Base-by-base conservation (phyloP, 2,888 invertebrate species). In the Scotopteryx bipunctaria region DNA sequence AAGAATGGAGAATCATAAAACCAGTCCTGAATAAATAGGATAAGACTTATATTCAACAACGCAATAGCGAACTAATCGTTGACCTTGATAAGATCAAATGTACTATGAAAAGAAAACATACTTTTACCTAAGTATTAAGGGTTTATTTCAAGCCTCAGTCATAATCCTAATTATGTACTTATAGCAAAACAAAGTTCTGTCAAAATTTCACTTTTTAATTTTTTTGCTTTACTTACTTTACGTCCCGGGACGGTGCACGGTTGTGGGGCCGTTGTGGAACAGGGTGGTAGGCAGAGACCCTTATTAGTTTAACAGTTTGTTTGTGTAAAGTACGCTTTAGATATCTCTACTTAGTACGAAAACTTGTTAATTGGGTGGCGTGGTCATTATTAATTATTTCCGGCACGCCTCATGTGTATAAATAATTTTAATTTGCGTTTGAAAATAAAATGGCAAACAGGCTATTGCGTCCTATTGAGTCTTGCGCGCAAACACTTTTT, bases 321-420 rank as follows among this genome's bases (percentile, higher is more conserved):
- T n/a, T n/a, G n/a, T n/a, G n/a, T n/a, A n/a, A n/a, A n/a, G n/a
- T n/a, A n/a, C n/a, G n/a, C n/a, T n/a, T n/a, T n/a, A n/a, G n/a
- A n/a, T n/a, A n/a, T n/a, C n/a, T n/a, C n/a, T n/a, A n/a, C n/a
- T n/a, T n/a, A n/a, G n/a, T n/a, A n/a, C n/a, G 9, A 14, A 14
- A 46, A 46, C 23, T 37, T 31, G 41, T 41, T 37, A 43, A 31
- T 59, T 59, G 51, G 62, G 58, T 57, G 54, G 59, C 55, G 63
- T 46, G 47, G 59, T 59, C 61, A 61, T 17, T 29, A 37, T 55
- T 23, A 47, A 68, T 65, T 38, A 61, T 71, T 76, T 80, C 80
- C 79, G 80, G 79, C 76, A 76, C 77, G 71, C 75, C 72, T 73
- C 61, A 55, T 49, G 40, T 41, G 43, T 53, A 63, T 55, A 60